Conservation (phyloP, 1,140 invertebrate species). For the Drosophila sp. region DNA sequence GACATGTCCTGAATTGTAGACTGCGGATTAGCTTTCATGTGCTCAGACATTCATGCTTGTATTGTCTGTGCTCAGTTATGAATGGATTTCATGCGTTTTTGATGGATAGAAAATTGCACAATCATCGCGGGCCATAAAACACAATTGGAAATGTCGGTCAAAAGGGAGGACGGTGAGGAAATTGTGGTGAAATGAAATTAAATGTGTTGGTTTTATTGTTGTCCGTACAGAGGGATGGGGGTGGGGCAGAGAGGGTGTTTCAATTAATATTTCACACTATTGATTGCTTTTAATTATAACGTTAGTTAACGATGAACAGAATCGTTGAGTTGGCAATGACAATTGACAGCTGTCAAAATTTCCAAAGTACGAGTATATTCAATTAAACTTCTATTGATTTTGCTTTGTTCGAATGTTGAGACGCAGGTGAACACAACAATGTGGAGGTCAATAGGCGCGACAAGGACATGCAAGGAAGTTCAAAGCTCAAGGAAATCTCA, state of each 20-base stretch:
- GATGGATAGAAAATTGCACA: conserved; percentile 52
- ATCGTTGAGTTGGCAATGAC: conserved; percentile 43
- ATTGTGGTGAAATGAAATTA: not conserved
- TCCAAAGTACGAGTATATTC: conserved; percentile 57
- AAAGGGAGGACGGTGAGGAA: not conserved
- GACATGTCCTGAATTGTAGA: not conserved
- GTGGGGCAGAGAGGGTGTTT: conserved; percentile 33
- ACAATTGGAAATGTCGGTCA: conserved; percentile 24
- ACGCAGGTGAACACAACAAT: not conserved
- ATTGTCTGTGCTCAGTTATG: conserved; percentile 13
- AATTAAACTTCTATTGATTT: conserved; percentile 65
- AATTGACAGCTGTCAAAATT: conserved; percentile 70
- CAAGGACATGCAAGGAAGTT: conserved; percentile 64
- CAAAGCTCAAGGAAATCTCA: conserved; percentile 62
- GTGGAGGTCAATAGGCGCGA: conserved; percentile 42
- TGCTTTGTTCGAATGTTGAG: not conserved
- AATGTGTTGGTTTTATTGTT: not conserved
- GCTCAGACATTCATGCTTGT: conserved; percentile 9
- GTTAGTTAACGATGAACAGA: conserved; percentile 37
- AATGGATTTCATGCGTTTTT: conserved; percentile 25
- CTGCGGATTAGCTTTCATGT: conserved; percentile 19
- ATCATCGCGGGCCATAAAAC: conserved; percentile 51
- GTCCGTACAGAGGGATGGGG: not conserved
- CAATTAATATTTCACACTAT: conserved; percentile 75
- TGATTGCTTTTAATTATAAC: conserved; percentile 64